Evolutionary conservation across 2,113 vertebrate species (phyloP), one percentile per base, ranked within the genome.

Genomic region (Furnarius figulus): DNA sequence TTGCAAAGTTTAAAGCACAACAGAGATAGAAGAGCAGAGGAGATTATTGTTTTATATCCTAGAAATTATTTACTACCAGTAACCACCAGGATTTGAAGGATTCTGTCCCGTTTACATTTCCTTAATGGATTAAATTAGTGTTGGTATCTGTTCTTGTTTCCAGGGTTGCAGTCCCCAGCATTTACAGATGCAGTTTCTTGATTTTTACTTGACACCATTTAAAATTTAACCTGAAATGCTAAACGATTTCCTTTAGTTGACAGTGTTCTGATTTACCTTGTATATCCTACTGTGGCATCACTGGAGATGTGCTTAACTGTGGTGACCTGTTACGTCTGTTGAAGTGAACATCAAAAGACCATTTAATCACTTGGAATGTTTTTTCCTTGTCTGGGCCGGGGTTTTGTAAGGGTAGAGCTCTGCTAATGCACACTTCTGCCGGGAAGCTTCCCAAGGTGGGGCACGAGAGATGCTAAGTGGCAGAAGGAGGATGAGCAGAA

Each of bases 381-480:
- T 96, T 92, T 85, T 40, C 65, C 93, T 90, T 96, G 94, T 89
- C 96, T 93, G 63, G 92, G 85, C 95, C 91, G 61, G 94, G 92
- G 79, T 97, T 97, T 86, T 97, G 96, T 97, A 95, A 98, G 94
- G 86, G 97, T 91, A 97, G 97, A 97, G 96, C 94, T 98, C 97
- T 96, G 96, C 97, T 98, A 98, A 98, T 98, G 98, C 97, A 97
- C 77, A 55, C 81, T 97, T 94, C 96, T 98, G 98, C 98, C 96
- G 91, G 98, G 98, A 98, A 98, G 97, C 97, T 97, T 97, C 97
- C 94, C 94, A 94, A 97, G 97, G 97, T 97, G 96, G 98, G 97
- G 97, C 97, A 96, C 91, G 76, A 89, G 96, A 95, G 97, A 96
- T 97, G 96, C 98, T 98, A 98, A 98, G 98, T 98, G 98, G 97